phyloP scores from a whole-genome alignment of 2,888 invertebrate species.

The Lasioglossum zephyrum region DNA sequence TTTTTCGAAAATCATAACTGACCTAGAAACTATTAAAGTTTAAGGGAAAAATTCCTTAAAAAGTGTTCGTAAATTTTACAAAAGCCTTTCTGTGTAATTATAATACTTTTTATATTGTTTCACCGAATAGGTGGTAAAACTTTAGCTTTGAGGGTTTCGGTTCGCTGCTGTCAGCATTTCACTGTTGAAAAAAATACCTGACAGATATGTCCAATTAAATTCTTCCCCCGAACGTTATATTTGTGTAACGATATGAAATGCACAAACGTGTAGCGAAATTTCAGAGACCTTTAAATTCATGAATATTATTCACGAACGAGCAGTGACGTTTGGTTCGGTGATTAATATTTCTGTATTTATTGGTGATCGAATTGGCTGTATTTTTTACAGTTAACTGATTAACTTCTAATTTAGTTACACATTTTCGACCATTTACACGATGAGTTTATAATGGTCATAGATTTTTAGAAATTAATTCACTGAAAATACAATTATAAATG shows the following conservation, averaged over 20 bases:
- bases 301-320: not conserved
- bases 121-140: not conserved
- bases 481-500: no score
- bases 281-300: not conserved
- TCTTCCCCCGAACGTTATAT: not conserved
- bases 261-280: not conserved
- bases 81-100: not conserved
- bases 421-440: not conserved
- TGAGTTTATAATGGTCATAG: no score
- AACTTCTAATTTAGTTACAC: not conserved
- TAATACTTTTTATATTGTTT: not conserved
- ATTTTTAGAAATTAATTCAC: no score
- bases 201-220: not conserved
- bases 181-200: not conserved
- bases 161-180: not conserved
- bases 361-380: not conserved
- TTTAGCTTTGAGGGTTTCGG: not conserved
- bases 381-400: not conserved
- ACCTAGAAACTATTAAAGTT: not conserved
- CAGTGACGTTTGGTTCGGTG: not conserved
- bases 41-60: no score
- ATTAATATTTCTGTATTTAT: slow-evolving; percentile 5
- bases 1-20: not conserved
- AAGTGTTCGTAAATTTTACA: no score
- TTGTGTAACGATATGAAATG: not conserved